A percentile compares a stretch with the other conserved stretches of the same genome.
Conservation (phyloP, 1,140 invertebrate genomes). For the Armadillidium nasatum region DNA sequence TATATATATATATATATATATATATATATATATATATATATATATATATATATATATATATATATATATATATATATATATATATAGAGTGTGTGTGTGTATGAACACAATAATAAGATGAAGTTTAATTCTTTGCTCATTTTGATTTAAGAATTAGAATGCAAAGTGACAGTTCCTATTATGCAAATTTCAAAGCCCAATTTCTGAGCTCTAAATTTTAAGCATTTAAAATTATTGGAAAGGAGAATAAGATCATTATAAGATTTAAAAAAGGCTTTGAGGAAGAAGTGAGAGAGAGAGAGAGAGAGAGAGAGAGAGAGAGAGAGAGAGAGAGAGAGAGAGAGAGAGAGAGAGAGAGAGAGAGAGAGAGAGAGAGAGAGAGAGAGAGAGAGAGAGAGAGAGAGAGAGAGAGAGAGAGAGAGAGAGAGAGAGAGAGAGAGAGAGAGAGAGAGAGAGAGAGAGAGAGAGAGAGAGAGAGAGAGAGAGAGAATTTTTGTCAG, state of each 20-base stretch:
- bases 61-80: background rate
- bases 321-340: slow-evolving; percentile 13
- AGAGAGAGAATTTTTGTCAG: too few species aligned
- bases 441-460: slow-evolving; percentile 11
- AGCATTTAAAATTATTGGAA: slow-evolving; percentile 4
- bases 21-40: background rate
- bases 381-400: background rate
- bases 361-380: slow-evolving; percentile 6
- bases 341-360: slow-evolving; percentile 3
- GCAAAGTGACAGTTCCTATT: background rate
- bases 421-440: slow-evolving; percentile 11
- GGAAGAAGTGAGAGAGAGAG: slow-evolving; percentile 13
- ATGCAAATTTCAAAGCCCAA: background rate
- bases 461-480: slow-evolving; percentile 17
- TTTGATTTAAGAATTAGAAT: background rate
- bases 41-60: background rate
- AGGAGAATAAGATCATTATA: slow-evolving; percentile 6
- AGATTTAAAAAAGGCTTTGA: background rate
- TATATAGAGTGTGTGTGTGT: background rate
- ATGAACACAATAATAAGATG: background rate
- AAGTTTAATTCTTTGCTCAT: background rate
- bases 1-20: background rate
- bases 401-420: background rate
- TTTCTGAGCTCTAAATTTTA: slow-evolving; percentile 12
- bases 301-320: slow-evolving; percentile 11